Evolutionary conservation across 2,888 invertebrate species (phyloP).

Genomic region (Leistus spinibarbis): DNA sequence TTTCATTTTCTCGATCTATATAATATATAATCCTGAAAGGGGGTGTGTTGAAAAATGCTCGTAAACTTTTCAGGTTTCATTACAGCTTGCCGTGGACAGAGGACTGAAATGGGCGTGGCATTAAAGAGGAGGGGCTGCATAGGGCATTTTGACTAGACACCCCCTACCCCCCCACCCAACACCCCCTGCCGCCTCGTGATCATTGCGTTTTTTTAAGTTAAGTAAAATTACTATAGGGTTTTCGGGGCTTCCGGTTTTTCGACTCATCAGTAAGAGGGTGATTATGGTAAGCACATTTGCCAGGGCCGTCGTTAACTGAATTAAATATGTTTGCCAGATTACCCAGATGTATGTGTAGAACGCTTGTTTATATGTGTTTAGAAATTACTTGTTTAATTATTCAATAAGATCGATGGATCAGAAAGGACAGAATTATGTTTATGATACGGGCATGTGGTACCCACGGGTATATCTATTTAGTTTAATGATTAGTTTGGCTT

Average conservation of each 20-base stretch:
- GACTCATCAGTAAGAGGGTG: not conserved
- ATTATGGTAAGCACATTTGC: not conserved
- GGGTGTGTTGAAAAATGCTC: not conserved
- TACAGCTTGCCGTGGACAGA: not conserved
- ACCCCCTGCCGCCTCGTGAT: not conserved
- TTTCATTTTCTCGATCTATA: not conserved
- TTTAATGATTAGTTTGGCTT: too few relatives aligned
- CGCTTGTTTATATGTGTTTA: too few relatives aligned
- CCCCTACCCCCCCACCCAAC: too few relatives aligned
- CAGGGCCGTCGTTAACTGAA: not conserved
- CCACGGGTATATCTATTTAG: too few relatives aligned
- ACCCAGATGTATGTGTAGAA: too few relatives aligned
- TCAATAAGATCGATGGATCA: too few relatives aligned
- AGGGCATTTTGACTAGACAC: too few relatives aligned
- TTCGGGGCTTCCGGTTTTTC: not conserved
- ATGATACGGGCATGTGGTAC: too few relatives aligned
- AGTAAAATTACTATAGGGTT: not conserved
- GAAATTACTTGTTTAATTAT: too few relatives aligned
- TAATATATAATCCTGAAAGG: not conserved
- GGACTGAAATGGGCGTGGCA: not conserved
- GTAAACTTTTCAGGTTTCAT: not conserved
- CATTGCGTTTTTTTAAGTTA: not conserved
- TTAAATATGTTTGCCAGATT: too few relatives aligned
- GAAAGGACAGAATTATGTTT: too few relatives aligned
- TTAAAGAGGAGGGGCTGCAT: not conserved